Conservation (phyloP, 2,888 invertebrate species). For the Phortica magna region DNA sequence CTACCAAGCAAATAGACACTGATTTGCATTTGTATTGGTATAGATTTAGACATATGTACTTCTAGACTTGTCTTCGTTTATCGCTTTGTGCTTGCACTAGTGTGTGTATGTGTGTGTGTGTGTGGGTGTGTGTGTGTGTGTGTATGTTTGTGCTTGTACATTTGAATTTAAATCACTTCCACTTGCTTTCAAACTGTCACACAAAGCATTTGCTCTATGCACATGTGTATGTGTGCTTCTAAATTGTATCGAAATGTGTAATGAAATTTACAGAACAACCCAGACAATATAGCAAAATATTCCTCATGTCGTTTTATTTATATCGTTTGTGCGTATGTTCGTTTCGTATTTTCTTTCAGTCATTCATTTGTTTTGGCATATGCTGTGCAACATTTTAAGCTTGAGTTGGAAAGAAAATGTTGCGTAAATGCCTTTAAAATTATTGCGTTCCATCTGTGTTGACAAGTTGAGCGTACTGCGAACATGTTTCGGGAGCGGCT, state of each 20-base stretch:
- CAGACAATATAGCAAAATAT: slow-evolving; percentile 14
- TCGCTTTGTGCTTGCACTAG: too few relatives aligned
- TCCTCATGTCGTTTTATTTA: not conserved
- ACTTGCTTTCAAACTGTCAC: not conserved
- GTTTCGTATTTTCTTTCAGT: not conserved
- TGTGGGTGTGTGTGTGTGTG: not conserved
- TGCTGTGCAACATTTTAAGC: slow-evolving; percentile 19
- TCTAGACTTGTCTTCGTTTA: not conserved
- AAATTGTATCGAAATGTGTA: slow-evolving; percentile 25
- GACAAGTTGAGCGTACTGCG: slow-evolving; percentile 21
- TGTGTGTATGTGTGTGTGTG: not conserved
- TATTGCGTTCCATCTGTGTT: slow-evolving; percentile 14
- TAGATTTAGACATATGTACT: not conserved
- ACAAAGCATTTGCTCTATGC: not conserved
- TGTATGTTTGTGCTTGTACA: not conserved
- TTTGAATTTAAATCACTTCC: not conserved
- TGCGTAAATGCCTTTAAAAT: slow-evolving; percentile 21
- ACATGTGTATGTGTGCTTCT: not conserved
- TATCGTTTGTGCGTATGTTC: not conserved
- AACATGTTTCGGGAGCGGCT: slow-evolving; percentile 13
- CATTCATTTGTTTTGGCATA: not conserved
- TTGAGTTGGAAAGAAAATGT: not conserved
- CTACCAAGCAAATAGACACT: not conserved
- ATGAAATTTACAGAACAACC: slow-evolving; percentile 15
- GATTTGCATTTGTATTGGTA: slow-evolving; percentile 29